phyloP scores from a whole-genome alignment of 2,797 vertebrate genomes.

The Coreius guichenoti region DNA sequence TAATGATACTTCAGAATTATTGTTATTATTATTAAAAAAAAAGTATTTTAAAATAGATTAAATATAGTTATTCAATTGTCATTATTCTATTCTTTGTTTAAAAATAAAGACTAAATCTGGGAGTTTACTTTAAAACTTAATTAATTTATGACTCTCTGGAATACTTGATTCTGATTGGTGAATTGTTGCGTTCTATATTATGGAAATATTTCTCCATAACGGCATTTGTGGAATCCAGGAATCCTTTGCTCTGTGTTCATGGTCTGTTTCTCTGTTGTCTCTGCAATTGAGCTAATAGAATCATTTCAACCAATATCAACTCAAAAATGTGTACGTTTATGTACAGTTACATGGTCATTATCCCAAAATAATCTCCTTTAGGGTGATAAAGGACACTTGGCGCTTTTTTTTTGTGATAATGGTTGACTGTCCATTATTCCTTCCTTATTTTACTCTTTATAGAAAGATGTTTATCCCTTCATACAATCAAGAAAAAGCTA shows the following conservation, averaged over 20 bases:
- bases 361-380: not conserved
- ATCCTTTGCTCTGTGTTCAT: not conserved
- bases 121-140: not conserved
- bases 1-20: not conserved
- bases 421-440: not conserved
- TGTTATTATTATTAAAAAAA: slow-evolving; percentile 5
- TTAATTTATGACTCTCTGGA: not conserved
- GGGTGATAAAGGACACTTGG: not conserved
- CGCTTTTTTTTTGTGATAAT: not conserved
- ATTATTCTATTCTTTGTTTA: not conserved
- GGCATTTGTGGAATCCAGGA: not conserved
- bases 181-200: slow-evolving; percentile 10
- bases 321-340: not conserved
- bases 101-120: not conserved
- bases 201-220: not conserved
- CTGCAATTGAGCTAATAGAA: not conserved
- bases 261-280: slow-evolving; percentile 12
- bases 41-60: not conserved
- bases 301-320: not conserved
- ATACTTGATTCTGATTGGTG: not conserved
- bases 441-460: not conserved
- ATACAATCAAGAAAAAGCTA: slow-evolving; percentile 15
- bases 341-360: not conserved
- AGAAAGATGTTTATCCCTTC: slow-evolving; percentile 22
- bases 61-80: not conserved